These are phyloP conservation scores for Helarctos malayanus DNA, from an alignment of 2,797 vertebrate species.

Conservation along the genomic window DNA sequence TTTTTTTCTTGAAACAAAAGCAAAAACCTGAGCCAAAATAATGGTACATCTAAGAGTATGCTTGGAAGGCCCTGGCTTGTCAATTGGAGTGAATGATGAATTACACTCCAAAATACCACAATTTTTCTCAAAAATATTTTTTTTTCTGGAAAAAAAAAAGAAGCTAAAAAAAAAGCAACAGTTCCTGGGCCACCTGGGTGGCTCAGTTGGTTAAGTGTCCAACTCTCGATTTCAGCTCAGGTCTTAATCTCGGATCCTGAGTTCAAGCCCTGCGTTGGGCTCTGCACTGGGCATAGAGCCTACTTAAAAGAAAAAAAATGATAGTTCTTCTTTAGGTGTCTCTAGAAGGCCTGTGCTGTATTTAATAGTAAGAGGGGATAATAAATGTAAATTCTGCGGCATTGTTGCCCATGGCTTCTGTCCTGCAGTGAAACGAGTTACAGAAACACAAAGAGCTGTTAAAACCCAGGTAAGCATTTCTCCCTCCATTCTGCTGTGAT, in stretches of 20 bases:
- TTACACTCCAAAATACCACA: neutral
- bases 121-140: neutral
- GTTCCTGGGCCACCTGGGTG: neutral
- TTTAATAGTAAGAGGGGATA: neutral
- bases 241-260: neutral
- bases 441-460: neutral
- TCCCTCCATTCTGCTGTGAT: neutral
- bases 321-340: neutral
- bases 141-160: neutral
- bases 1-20: neutral
- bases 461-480: neutral
- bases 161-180: neutral
- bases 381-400: slow-evolving; percentile 10
- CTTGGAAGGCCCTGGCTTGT: slow-evolving; percentile 2
- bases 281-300: neutral
- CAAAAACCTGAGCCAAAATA: slow-evolving; percentile 33
- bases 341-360: neutral
- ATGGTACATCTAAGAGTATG: neutral
- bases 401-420: neutral
- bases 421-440: neutral
- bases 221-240: neutral
- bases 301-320: neutral
- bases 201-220: neutral
- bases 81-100: neutral
- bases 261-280: neutral